phyloP scores from a whole-genome alignment of 2,888 invertebrate species.

The Coremacera marginata region DNA sequence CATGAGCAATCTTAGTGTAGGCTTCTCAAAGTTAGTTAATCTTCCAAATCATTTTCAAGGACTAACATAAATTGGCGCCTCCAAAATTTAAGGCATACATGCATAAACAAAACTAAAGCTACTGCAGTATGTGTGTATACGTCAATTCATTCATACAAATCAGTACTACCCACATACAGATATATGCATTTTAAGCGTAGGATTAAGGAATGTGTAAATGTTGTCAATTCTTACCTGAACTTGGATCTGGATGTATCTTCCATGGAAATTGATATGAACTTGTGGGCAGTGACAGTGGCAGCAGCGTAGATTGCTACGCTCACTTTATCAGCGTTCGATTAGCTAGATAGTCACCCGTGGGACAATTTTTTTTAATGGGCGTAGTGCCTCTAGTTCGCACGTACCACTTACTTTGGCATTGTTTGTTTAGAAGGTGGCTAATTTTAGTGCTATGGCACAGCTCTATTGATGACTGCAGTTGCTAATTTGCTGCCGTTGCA shows the following conservation, averaged over 20 bases:
- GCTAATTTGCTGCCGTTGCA: background rate
- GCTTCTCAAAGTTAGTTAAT: too few species aligned
- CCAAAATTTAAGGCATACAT: conserved; percentile 16
- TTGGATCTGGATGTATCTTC: conserved; percentile 51
- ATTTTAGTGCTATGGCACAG: background rate
- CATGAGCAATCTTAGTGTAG: too few species aligned
- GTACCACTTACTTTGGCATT: background rate
- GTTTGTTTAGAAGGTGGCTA: background rate
- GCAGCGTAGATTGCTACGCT: background rate
- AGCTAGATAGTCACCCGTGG: background rate
- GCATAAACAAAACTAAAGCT: conserved; percentile 3
- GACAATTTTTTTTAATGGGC: background rate
- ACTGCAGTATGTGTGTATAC: conserved; percentile 9
- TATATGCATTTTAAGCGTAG: background rate
- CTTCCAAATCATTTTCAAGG: background rate
- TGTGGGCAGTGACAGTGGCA: background rate
- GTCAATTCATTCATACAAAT: background rate
- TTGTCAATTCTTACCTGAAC: conserved; percentile 52
- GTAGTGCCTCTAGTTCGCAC: conserved; percentile 23
- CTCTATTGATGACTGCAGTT: too few species aligned
- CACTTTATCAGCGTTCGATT: background rate
- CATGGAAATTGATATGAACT: conserved; percentile 23
- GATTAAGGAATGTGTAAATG: background rate
- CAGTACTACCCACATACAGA: background rate
- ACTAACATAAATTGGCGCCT: background rate